These are phyloP conservation scores for Dendrolimus kikuchii DNA, from an alignment of 1,140 invertebrate species.

Conservation along the genomic window DNA sequence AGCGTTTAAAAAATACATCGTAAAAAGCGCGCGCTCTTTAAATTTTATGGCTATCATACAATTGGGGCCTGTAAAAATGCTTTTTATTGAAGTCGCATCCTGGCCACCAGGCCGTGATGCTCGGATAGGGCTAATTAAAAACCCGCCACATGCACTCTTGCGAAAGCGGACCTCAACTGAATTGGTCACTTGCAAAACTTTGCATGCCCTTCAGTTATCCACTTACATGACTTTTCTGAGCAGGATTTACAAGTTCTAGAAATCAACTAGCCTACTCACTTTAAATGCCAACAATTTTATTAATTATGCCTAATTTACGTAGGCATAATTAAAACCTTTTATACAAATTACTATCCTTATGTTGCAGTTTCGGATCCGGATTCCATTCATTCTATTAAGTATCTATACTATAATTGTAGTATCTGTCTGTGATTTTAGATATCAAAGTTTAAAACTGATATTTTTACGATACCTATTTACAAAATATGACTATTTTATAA, in stretches of 20 bases:
- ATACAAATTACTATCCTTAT: no score
- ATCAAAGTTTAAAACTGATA: no score
- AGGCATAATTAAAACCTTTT: no score
- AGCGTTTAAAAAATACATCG: constrained; percentile 48
- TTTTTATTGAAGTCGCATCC: constrained; percentile 66
- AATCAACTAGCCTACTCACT: not conserved
- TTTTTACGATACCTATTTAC: no score
- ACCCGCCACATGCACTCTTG: constrained; percentile 39
- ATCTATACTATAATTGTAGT: no score
- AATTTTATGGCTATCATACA: constrained; percentile 64
- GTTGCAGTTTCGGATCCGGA: no score
- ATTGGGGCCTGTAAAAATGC: constrained; percentile 66
- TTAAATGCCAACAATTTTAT: no score
- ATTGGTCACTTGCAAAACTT: constrained; percentile 26
- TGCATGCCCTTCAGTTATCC: constrained; percentile 21
- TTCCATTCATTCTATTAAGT: no score
- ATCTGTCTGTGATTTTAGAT: no score
- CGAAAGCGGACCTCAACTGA: constrained; percentile 33
- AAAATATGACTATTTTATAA: no score
- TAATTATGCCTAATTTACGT: no score
- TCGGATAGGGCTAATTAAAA: constrained; percentile 62
- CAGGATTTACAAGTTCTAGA: constrained; percentile 12
- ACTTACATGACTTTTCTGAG: constrained; percentile 14
- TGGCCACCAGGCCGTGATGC: constrained; percentile 52
- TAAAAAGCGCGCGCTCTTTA: constrained; percentile 61